These are phyloP conservation scores for Nysson spinosus DNA, from an alignment of 2,888 invertebrate genomes.

Conservation along the genomic window DNA sequence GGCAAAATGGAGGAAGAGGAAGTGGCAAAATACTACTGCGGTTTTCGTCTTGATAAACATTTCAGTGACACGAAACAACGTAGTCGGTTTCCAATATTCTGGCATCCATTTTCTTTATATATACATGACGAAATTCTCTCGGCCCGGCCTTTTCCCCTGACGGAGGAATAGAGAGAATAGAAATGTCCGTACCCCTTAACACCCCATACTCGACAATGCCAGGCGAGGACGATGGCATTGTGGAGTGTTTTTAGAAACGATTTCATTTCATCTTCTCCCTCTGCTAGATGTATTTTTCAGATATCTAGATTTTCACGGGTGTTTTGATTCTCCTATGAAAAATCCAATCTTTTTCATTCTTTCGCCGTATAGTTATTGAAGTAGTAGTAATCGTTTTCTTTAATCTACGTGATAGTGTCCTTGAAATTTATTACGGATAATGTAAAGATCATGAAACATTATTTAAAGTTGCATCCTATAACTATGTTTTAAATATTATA, in stretches of 20 bases:
- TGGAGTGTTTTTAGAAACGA: constrained; percentile 30
- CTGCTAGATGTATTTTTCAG: neutral
- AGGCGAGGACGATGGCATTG: constrained; percentile 17
- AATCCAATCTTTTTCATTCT: no score
- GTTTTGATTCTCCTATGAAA: no score
- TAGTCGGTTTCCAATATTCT: constrained; percentile 57
- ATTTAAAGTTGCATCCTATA: no score
- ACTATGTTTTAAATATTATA: no score
- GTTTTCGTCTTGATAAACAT: constrained; percentile 58
- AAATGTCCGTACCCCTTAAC: constrained; percentile 30
- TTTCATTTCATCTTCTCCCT: constrained; percentile 24
- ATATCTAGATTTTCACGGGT: constrained; percentile 11
- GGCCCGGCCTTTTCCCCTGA: constrained; percentile 1
- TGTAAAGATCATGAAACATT: no score
- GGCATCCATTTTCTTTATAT: constrained; percentile 46
- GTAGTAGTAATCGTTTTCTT: no score
- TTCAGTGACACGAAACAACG: constrained; percentile 56
- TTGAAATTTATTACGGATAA: no score
- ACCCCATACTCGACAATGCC: constrained; percentile 20
- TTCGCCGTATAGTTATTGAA: no score
- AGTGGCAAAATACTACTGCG: constrained; percentile 47
- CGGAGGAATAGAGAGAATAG: constrained; percentile 27
- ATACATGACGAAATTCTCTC: constrained; percentile 36
- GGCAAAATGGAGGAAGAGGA: no score
- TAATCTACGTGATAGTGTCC: no score